Evolutionary conservation across 2,888 invertebrate species (phyloP), one percentile per base, ranked within the genome.

Genomic region (Microctonus hyperodae): DNA sequence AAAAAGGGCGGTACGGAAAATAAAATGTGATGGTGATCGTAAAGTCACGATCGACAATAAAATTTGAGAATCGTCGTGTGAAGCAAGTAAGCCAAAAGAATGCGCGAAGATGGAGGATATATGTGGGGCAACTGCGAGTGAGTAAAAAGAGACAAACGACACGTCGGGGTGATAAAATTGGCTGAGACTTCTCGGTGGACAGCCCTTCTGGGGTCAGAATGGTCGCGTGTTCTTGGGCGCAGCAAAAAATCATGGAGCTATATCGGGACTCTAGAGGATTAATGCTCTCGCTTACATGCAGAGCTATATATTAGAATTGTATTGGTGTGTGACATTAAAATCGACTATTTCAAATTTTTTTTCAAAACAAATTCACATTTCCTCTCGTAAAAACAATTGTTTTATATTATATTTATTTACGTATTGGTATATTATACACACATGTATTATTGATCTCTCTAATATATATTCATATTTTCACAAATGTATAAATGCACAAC

Each of bases 221-320:
- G 65, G 64, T 62, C 50, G 66, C 37, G 60, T 66, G 62, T 51
- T 59, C 57, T 51, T 51, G 69, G 61, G 58, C 59, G 64, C 58
- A 44, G 61, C 64, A 72, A 73, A 70, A 73, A 71, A 70, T 65
- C 68, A 70, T 67, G 67, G 68, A 65, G 69, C 68, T n/a, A n/a
- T 70, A 71, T 70, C 72, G 69, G 68, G 69, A 64, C 69, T 67
- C 61, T 59, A 44, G 59, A 65, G 69, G 69, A 73, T 73, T 72
- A 72, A 73, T 69, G 72, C 68, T 67, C 59, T 59, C 40, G 33
- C 35, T 64, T 55, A 65, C 57, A 37, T 53, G 69, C 64, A 37
- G 65, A 68, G n/a, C n/a, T n/a, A n/a, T n/a, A n/a, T 55, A 58
- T 63, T 65, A 48, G 48, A 64, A 67, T 66, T 68, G 37, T 61